These are phyloP conservation scores for Falco punctatus DNA, from an alignment of 2,113 vertebrate species.

Conservation along the genomic window DNA sequence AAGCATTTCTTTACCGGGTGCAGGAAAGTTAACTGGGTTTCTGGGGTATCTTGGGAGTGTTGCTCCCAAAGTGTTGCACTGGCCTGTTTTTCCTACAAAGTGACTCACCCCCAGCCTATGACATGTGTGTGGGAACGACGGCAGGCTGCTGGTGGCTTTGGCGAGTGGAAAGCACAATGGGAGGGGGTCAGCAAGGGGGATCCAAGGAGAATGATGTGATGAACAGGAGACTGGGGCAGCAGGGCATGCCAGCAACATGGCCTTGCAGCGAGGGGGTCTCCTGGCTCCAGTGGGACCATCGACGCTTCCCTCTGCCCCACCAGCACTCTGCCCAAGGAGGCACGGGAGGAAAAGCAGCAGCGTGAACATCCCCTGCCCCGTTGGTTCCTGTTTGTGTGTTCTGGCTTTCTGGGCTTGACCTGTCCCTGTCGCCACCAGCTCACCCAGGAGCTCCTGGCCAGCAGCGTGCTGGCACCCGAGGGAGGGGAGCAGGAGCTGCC, in stretches of 20 bases:
- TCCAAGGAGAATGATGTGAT: neutral
- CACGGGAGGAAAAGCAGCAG: neutral
- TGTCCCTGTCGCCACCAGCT: neutral
- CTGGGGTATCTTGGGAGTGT: neutral
- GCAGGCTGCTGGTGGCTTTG: neutral
- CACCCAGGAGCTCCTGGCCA: neutral
- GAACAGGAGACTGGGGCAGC: neutral
- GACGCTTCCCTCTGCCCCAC: neutral
- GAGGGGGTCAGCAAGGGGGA: neutral
- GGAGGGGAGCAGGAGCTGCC: neutral
- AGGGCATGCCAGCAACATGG: rapidly evolving
- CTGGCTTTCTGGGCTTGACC: neutral
- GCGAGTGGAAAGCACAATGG: neutral
- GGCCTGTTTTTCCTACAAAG: neutral
- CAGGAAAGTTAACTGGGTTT: neutral
- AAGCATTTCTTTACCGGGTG: neutral
- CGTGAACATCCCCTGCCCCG: neutral
- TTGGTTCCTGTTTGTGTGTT: neutral
- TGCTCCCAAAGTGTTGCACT: neutral
- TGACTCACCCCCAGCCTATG: rapidly evolving
- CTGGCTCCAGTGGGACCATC: neutral
- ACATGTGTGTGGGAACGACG: rapidly evolving
- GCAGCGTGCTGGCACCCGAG: neutral
- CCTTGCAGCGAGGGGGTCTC: neutral
- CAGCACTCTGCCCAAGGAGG: neutral